Percentiles rank a stretch among this genome's conserved stretches.
These are phyloP conservation scores for Papilio protenor DNA, from an alignment of 2,888 invertebrate species.

Conservation along the genomic window DNA sequence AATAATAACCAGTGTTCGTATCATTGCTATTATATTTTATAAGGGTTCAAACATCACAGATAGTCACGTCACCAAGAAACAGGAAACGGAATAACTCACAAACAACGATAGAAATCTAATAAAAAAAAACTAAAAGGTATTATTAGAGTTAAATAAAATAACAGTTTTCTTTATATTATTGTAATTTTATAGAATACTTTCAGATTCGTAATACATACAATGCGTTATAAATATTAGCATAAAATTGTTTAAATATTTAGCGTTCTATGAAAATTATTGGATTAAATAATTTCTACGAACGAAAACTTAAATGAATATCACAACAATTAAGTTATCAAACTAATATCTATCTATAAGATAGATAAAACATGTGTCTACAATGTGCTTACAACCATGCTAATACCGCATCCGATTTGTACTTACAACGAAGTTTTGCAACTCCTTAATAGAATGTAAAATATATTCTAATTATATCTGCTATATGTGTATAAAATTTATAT, in stretches of 20 bases:
- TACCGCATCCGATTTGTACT: slow-evolving; percentile 80
- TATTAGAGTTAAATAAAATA: slow-evolving; percentile 51
- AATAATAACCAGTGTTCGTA: too few relatives aligned
- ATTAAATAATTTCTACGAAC: slow-evolving; percentile 75
- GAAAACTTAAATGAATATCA: slow-evolving; percentile 53
- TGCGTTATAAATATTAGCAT: slow-evolving; percentile 79
- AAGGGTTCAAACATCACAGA: too few relatives aligned
- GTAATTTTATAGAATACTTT: slow-evolving; percentile 45
- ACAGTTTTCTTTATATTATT: slow-evolving; percentile 40
- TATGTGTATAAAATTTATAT: slow-evolving; percentile 54
- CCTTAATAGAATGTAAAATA: slow-evolving; percentile 67
- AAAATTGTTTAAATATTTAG: slow-evolving; percentile 60
- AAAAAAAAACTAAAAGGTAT: slow-evolving; percentile 40
- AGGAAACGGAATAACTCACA: not conserved
- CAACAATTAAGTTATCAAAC: slow-evolving; percentile 53
- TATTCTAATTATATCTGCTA: slow-evolving; percentile 66
- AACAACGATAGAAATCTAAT: not conserved
- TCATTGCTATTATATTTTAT: too few relatives aligned
- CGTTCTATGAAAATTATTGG: slow-evolving; percentile 75
- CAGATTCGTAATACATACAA: slow-evolving; percentile 51
- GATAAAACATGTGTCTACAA: slow-evolving; percentile 57
- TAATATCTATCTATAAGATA: slow-evolving; percentile 76
- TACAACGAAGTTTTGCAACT: slow-evolving; percentile 67
- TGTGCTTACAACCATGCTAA: slow-evolving; percentile 67
- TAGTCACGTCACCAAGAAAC: not conserved